A percentile compares a stretch with the other conserved stretches of the same genome.
Evolutionary conservation across 2,113 vertebrate species (phyloP).

Genomic region (Cettia cetti): DNA sequence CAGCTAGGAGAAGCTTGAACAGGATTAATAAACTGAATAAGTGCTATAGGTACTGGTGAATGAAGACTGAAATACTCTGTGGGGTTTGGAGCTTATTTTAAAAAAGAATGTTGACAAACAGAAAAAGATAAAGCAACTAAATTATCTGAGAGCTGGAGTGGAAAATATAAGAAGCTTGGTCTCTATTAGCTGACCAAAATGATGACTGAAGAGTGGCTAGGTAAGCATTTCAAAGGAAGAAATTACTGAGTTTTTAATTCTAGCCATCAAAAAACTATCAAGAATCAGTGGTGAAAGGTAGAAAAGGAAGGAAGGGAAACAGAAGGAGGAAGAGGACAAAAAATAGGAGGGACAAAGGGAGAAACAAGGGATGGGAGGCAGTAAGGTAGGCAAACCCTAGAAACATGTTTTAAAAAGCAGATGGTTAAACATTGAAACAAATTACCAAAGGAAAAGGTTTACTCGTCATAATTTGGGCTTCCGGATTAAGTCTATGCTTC

Average conservation of each 20-base stretch:
- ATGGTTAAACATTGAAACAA: background rate
- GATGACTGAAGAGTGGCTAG: background rate
- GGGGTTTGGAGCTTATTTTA: background rate
- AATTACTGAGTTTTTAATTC: background rate
- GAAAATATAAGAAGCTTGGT: background rate
- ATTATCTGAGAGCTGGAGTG: background rate
- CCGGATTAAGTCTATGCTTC: background rate
- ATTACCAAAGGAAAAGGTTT: background rate
- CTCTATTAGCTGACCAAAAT: background rate
- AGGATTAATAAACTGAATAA: background rate
- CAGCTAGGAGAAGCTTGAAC: background rate
- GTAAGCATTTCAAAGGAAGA: background rate
- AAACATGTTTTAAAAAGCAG: background rate
- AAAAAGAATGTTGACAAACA: background rate
- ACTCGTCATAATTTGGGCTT: background rate
- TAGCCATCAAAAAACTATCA: background rate
- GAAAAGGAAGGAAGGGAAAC: background rate
- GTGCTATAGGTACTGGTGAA: background rate
- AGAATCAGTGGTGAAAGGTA: background rate
- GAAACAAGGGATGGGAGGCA: background rate
- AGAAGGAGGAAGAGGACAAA: background rate
- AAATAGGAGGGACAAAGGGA: background rate
- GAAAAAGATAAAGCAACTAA: background rate
- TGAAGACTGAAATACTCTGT: background rate
- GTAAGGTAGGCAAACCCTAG: background rate